Conservation (phyloP, 2,888 invertebrate genomes). For the Sarcophaga variegata region DNA sequence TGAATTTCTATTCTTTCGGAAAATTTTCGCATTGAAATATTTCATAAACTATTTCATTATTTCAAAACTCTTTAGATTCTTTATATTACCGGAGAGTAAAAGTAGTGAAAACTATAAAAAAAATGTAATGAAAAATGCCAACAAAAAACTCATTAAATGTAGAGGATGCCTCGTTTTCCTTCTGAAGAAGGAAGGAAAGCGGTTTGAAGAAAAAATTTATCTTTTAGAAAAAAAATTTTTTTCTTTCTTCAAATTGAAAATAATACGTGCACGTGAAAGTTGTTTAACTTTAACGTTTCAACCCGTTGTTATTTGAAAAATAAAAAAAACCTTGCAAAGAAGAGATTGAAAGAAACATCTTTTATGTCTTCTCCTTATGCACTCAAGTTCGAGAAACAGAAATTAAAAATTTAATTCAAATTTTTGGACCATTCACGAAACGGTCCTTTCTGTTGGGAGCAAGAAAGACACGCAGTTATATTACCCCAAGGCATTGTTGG, state of each 20-base stretch:
- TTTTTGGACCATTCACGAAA: too few species aligned
- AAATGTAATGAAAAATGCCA: neutral
- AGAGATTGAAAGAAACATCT: neutral
- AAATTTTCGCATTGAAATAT: neutral
- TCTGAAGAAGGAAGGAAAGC: neutral
- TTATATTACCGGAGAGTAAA: neutral
- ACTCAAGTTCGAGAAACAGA: neutral
- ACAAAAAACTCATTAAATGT: slow-evolving; percentile 35
- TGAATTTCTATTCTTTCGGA: neutral
- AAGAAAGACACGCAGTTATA: too few species aligned
- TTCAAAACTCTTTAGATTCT: neutral
- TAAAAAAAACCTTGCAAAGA: neutral
- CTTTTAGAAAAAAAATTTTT: neutral
- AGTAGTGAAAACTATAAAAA: neutral
- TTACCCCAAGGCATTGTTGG: too few species aligned
- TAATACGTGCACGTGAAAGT: slow-evolving; percentile 45
- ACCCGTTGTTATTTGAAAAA: neutral
- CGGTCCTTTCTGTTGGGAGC: too few species aligned
- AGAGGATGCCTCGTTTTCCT: slow-evolving; percentile 6
- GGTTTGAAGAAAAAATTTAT: neutral
- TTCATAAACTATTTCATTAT: neutral
- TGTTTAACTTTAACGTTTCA: slow-evolving; percentile 37
- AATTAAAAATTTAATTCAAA: slow-evolving; percentile 6
- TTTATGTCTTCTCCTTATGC: neutral
- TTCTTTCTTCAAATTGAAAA: slow-evolving; percentile 21